phyloP scores from a whole-genome alignment of 2,888 invertebrate genomes.

The Microctonus brassicae region DNA sequence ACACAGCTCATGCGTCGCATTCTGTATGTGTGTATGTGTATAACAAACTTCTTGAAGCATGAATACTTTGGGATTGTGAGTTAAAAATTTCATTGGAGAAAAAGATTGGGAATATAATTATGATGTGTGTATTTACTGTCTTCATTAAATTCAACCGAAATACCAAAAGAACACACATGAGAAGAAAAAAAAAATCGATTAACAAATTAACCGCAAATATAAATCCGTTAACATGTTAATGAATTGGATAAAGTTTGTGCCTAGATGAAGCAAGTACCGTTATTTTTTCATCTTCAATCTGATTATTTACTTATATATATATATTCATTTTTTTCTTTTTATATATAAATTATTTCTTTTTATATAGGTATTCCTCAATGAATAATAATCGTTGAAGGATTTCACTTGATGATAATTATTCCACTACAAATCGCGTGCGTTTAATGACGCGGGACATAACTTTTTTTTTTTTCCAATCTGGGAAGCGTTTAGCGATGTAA shows the following conservation, averaged over 20 bases:
- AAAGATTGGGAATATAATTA: conserved; percentile 17
- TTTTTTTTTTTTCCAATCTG: background rate
- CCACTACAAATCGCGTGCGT: conserved; percentile 27
- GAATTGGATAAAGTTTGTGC: background rate
- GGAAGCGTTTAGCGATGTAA: conserved; percentile 13
- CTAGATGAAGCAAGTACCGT: background rate
- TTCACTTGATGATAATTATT: background rate
- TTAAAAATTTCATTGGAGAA: conserved; percentile 23
- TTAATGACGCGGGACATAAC: conserved; percentile 26
- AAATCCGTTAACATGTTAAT: conserved; percentile 25
- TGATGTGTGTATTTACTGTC: background rate
- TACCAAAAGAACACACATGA: background rate
- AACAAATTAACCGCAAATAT: background rate
- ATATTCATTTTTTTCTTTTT: background rate
- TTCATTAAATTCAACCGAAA: conserved; percentile 16
- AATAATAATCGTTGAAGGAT: background rate
- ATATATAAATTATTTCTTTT: background rate
- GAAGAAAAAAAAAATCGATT: background rate
- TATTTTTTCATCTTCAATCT: background rate
- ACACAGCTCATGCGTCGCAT: conserved; percentile 9
- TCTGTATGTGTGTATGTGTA: too few species aligned
- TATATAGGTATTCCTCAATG: background rate
- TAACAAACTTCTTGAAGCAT: conserved; percentile 19
- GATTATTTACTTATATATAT: background rate
- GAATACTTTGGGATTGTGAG: conserved; percentile 6